phyloP scores from a whole-genome alignment of 2,888 invertebrate species.

The Hemithea aestivaria region DNA sequence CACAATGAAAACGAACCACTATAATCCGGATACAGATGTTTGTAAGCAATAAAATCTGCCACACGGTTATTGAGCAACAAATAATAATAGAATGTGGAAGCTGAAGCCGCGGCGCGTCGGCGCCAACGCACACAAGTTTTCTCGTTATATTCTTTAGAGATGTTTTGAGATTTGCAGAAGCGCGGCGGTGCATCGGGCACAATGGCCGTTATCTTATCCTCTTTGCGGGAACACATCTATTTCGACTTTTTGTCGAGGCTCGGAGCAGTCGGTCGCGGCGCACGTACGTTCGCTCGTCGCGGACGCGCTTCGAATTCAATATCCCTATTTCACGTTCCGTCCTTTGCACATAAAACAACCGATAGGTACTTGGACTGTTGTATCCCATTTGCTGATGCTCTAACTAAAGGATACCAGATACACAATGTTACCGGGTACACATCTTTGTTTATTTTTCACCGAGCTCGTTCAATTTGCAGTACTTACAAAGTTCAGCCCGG shows the following conservation, averaged over 20 bases:
- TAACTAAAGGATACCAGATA: slow-evolving; percentile 33
- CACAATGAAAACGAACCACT: slow-evolving; percentile 20
- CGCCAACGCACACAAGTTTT: slow-evolving; percentile 52
- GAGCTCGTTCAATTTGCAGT: slow-evolving; percentile 3
- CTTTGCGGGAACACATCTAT: slow-evolving; percentile 56
- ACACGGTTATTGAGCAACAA: slow-evolving; percentile 44
- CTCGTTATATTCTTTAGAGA: slow-evolving; percentile 62
- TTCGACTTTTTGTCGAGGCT: slow-evolving; percentile 59
- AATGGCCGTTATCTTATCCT: slow-evolving; percentile 57
- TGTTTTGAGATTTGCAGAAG: slow-evolving; percentile 64
- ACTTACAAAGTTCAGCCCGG: slow-evolving; percentile 1
- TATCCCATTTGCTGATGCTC: slow-evolving; percentile 45
- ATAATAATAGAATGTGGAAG: slow-evolving; percentile 48
- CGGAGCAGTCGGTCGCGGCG: slow-evolving; percentile 53
- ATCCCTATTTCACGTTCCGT: slow-evolving; percentile 57
- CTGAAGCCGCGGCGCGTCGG: slow-evolving; percentile 24
- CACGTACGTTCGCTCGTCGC: slow-evolving; percentile 61
- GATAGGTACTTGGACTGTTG: slow-evolving; percentile 47
- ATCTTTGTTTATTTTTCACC: slow-evolving; percentile 23
- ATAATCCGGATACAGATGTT: slow-evolving; percentile 33
- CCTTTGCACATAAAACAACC: slow-evolving; percentile 55
- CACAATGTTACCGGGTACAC: slow-evolving; percentile 25
- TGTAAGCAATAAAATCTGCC: slow-evolving; percentile 41
- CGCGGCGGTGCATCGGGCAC: slow-evolving; percentile 57
- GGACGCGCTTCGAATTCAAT: slow-evolving; percentile 70